Percentiles rank a stretch among this genome's conserved stretches.
Evolutionary conservation across 1,140 invertebrate species (phyloP).

Genomic region (Drosophila littoralis): DNA sequence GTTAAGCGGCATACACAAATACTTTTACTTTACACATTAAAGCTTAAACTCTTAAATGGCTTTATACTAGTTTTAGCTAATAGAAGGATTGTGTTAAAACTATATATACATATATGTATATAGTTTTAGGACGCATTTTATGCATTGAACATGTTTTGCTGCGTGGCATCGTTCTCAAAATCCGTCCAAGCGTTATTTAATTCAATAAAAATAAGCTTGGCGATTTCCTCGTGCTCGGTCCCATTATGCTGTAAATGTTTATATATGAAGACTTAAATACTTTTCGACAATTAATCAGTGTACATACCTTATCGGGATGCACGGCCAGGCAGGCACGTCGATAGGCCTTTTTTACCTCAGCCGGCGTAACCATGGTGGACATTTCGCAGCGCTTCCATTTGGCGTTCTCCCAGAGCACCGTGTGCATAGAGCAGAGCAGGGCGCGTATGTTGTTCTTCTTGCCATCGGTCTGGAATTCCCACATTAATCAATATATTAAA

Average conservation of each 20-base stretch:
- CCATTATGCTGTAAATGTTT: constrained; percentile 91
- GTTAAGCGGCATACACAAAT: constrained; percentile 45
- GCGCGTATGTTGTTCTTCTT: constrained; percentile 98
- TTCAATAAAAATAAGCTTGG: constrained; percentile 99
- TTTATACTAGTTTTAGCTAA: constrained; percentile 69
- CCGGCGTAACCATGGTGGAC: constrained; percentile 94
- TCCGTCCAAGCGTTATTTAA: constrained; percentile 99
- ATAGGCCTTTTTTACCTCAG: constrained; percentile 98
- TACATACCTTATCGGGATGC: constrained; percentile 97
- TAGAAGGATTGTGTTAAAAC: constrained; percentile 35
- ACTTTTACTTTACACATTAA: constrained; percentile 62
- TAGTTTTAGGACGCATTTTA: constrained; percentile 54
- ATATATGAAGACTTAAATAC: constrained; percentile 26
- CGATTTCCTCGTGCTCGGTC: constrained; percentile 94
- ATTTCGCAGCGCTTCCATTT: constrained; percentile 97
- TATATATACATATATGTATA: constrained; percentile 41
- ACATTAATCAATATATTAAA: neutral
- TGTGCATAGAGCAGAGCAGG: constrained; percentile 96
- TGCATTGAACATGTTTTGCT: constrained; percentile 91
- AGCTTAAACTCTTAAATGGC: constrained; percentile 60
- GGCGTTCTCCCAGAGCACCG: constrained; percentile 96
- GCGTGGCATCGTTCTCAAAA: constrained; percentile 96
- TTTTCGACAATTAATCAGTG: neutral
- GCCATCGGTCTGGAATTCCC: constrained; percentile 91
- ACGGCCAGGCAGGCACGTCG: constrained; percentile 97